Conservation (phyloP, 92 coral and sea anemone genomes). For the Epizoanthus scotinus region DNA sequence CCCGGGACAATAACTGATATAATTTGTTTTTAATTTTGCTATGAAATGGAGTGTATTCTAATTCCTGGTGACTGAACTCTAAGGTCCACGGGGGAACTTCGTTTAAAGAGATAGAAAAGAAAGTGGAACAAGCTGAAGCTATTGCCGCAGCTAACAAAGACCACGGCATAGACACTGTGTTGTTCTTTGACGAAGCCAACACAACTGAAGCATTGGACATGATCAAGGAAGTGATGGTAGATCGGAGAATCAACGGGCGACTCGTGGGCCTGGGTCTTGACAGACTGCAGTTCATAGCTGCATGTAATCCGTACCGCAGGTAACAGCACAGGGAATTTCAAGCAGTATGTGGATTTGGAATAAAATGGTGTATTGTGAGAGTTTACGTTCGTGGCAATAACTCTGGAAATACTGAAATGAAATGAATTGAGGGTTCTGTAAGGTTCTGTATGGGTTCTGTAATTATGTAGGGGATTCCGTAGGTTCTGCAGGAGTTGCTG, state of each 20-base stretch:
- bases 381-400: no score
- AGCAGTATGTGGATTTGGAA: no score
- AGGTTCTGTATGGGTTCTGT: no score
- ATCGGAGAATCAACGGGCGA: conserved; percentile 68
- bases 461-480: no score
- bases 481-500: no score
- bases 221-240: conserved; percentile 85
- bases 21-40: no score
- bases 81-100: conserved; percentile 92
- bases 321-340: no score
- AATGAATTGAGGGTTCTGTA: no score
- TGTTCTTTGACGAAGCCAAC: conserved; percentile 88
- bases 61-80: not conserved
- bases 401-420: no score
- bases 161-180: conserved; percentile 59
- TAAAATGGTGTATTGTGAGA: no score
- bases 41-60: no score
- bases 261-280: conserved; percentile 47
- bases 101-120: conserved; percentile 66
- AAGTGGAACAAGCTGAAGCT: conserved; percentile 80
- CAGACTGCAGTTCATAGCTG: conserved; percentile 68
- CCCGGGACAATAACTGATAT: no score
- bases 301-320: conserved; percentile 71
- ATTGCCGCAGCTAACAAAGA: conserved; percentile 61
- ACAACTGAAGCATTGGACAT: conserved; percentile 81